A percentile compares a stretch with the other conserved stretches of the same genome.
Evolutionary conservation across 2,797 vertebrate genomes (phyloP).

Genomic region (Percopsis omiscomaycus): DNA sequence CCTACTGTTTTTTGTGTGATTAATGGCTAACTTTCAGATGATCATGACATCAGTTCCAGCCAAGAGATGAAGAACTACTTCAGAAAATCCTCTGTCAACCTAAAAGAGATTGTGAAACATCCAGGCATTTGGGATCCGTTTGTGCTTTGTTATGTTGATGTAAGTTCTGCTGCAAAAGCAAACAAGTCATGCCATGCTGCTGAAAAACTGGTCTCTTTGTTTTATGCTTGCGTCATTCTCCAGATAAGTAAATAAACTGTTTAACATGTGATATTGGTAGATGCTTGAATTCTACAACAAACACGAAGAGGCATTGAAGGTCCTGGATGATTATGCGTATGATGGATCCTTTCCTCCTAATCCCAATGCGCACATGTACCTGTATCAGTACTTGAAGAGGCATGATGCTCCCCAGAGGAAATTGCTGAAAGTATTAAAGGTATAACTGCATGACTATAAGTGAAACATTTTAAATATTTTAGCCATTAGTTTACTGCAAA

Average conservation of each 20-base stretch:
- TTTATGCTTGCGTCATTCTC: no score
- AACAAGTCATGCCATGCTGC: not conserved
- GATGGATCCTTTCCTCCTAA: constrained; percentile 85
- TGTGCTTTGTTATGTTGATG: constrained; percentile 85
- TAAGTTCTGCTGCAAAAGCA: constrained; percentile 58
- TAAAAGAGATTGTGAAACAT: constrained; percentile 79
- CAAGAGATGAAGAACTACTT: constrained; percentile 79
- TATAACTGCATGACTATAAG: constrained; percentile 45
- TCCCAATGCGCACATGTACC: constrained; percentile 90
- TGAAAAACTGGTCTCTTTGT: not conserved
- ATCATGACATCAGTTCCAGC: constrained; percentile 45
- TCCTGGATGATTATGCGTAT: constrained; percentile 86
- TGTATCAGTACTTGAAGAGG: constrained; percentile 85
- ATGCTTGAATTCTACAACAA: constrained; percentile 88
- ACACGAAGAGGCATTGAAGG: constrained; percentile 70
- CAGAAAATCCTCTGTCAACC: constrained; percentile 81
- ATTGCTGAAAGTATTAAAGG: constrained; percentile 81
- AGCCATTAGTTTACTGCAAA: no score
- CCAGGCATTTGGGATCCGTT: constrained; percentile 95
- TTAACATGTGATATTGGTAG: constrained; percentile 61
- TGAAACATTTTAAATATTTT: not conserved
- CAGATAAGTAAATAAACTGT: not conserved
- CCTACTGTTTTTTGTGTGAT: constrained; percentile 4
- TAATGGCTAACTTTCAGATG: constrained; percentile 43
- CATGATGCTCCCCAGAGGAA: constrained; percentile 66